These are phyloP conservation scores for Sisor rabdophorus DNA, from an alignment of 2,113 vertebrate genomes.

Conservation along the genomic window DNA sequence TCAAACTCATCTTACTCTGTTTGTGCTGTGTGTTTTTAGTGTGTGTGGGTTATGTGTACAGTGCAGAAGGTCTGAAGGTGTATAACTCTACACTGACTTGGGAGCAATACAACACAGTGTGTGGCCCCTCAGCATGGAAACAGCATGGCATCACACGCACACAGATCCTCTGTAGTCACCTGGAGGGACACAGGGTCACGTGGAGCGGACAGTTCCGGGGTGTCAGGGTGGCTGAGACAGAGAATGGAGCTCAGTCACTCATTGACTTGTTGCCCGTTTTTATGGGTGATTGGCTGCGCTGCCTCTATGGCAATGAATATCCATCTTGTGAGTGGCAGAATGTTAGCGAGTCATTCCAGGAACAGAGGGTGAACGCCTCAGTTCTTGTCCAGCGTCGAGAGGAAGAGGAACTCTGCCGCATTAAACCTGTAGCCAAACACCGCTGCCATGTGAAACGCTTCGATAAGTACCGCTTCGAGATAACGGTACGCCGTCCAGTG, in stretches of 20 bases:
- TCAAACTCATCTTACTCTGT: constrained; percentile 91
- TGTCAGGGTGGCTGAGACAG: constrained; percentile 83
- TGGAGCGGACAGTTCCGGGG: constrained; percentile 89
- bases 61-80: constrained; percentile 87
- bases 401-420: constrained; percentile 85
- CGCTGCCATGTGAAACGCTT: constrained; percentile 90
- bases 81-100: constrained; percentile 93
- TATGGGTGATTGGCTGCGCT: constrained; percentile 88
- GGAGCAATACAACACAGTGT: constrained; percentile 81
- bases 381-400: constrained; percentile 61
- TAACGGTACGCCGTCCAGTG: constrained; percentile 80
- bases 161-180: constrained; percentile 90
- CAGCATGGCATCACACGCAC: constrained; percentile 87
- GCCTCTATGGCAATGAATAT: constrained; percentile 89
- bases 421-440: constrained; percentile 82
- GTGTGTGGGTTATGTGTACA: constrained; percentile 87
- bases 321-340: constrained; percentile 76
- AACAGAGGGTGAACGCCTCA: constrained; percentile 14
- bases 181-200: constrained; percentile 90
- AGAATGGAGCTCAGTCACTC: constrained; percentile 89
- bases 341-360: constrained; percentile 46
- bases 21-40: constrained; percentile 84
- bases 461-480: constrained; percentile 89
- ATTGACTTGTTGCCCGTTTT: constrained; percentile 86
- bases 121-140: constrained; percentile 87